These are phyloP conservation scores for Sinocyclocheilus anshuiensis DNA, from an alignment of 2,113 vertebrate species.

Conservation along the genomic window DNA sequence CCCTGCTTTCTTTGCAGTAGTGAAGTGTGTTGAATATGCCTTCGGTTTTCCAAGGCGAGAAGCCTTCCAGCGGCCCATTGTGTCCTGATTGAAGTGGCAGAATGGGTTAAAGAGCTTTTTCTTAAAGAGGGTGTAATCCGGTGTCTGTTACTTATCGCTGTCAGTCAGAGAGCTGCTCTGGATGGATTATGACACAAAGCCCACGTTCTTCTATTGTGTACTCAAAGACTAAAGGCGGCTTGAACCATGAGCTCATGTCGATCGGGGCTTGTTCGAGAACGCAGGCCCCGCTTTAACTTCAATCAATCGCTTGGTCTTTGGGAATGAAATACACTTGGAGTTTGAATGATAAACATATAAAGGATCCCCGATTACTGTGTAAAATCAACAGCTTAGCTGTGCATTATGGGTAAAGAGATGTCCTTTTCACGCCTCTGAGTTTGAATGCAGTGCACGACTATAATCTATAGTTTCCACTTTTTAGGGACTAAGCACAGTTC, in stretches of 20 bases:
- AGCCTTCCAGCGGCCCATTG: background rate
- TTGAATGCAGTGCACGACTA: background rate
- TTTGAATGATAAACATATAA: background rate
- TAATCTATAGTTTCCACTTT: background rate
- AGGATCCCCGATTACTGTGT: background rate
- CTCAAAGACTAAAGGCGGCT: conserved; percentile 68
- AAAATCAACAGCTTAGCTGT: background rate
- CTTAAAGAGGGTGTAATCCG: conserved; percentile 63
- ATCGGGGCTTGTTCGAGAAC: background rate
- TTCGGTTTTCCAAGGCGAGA: background rate
- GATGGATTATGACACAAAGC: conserved; percentile 69
- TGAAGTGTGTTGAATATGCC: background rate
- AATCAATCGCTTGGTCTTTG: background rate
- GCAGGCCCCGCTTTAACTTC: background rate
- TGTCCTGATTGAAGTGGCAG: conserved; percentile 38
- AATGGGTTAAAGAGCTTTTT: conserved; percentile 55
- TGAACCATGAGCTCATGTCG: conserved; percentile 59
- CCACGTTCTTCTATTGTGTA: conserved; percentile 74
- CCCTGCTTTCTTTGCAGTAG: background rate
- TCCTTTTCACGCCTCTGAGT: background rate
- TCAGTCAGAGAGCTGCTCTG: conserved; percentile 64
- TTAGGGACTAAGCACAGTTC: background rate
- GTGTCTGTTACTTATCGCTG: conserved; percentile 67
- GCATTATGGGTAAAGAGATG: conserved; percentile 9
- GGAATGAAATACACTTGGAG: background rate